Percentiles rank a stretch among this genome's conserved stretches.
Evolutionary conservation across 1,140 invertebrate species (phyloP).

Genomic region (Caenorhabditis briggsae): DNA sequence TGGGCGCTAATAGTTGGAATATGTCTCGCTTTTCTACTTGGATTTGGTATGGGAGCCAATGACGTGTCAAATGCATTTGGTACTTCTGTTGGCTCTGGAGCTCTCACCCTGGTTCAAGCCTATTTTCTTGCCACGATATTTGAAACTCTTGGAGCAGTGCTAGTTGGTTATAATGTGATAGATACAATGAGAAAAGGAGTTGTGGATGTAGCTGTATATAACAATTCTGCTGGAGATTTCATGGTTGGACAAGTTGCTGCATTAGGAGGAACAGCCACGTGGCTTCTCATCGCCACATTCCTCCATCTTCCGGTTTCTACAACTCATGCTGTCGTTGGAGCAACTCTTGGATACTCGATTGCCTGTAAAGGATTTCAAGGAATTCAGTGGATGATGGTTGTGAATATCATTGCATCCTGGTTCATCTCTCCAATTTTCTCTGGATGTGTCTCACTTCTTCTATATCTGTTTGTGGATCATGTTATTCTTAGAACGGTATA

Average conservation of each 20-base stretch:
- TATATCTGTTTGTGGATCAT: constrained; percentile 86
- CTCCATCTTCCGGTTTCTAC: constrained; percentile 90
- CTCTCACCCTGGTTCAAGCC: constrained; percentile 87
- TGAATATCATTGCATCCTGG: constrained; percentile 84
- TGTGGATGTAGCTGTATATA: constrained; percentile 88
- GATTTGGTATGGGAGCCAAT: constrained; percentile 94
- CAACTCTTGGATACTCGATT: constrained; percentile 93
- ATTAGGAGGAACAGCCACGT: constrained; percentile 81
- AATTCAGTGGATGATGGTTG: constrained; percentile 86
- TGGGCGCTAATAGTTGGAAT: constrained; percentile 84
- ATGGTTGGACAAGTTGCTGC: constrained; percentile 90
- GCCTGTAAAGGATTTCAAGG: constrained; percentile 88
- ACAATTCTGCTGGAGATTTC: constrained; percentile 86
- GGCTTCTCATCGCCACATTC: constrained; percentile 92
- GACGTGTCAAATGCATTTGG: constrained; percentile 62
- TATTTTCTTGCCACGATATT: constrained; percentile 93
- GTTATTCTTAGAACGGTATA: constrained; percentile 81
- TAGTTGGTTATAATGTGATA: constrained; percentile 88
- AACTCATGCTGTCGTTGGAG: constrained; percentile 96
- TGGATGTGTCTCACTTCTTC: constrained; percentile 86
- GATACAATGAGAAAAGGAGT: constrained; percentile 97
- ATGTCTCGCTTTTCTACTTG: constrained; percentile 90
- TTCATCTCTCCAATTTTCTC: constrained; percentile 13
- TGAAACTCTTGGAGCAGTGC: constrained; percentile 83
- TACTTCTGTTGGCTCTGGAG: constrained; percentile 58